Conservation (phyloP, 2,888 invertebrate genomes). For the Amphimallon solstitiale region DNA sequence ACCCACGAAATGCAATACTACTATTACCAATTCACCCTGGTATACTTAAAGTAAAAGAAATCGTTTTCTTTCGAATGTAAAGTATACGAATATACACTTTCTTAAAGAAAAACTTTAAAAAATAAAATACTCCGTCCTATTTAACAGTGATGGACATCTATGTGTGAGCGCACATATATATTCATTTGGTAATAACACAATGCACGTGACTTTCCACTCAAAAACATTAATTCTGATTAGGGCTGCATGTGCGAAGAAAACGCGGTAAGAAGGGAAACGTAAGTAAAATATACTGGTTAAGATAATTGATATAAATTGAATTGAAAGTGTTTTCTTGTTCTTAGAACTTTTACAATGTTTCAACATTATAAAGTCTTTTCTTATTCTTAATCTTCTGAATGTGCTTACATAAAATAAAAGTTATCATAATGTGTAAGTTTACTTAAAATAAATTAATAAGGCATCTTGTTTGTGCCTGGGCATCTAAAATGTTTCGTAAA, state of each 20-base stretch:
- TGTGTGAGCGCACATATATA: constrained; percentile 10
- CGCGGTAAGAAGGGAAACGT: constrained; percentile 1
- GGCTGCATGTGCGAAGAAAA: constrained; percentile 1
- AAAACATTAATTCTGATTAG: constrained; percentile 37
- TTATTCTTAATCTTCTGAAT: not conserved
- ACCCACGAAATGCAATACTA: too few relatives aligned
- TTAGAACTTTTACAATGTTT: constrained; percentile 15
- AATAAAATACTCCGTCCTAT: too few relatives aligned
- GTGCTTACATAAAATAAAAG: too few relatives aligned
- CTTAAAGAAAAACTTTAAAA: too few relatives aligned
- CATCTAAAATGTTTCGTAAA: too few relatives aligned
- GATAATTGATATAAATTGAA: constrained; percentile 33
- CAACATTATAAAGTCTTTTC: not conserved
- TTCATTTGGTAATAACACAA: constrained; percentile 19
- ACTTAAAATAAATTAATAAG: too few relatives aligned
- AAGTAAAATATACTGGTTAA: constrained; percentile 31
- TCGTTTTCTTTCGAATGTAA: too few relatives aligned
- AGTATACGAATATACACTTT: too few relatives aligned
- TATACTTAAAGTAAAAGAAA: too few relatives aligned
- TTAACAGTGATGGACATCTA: not conserved
- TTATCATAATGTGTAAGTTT: too few relatives aligned
- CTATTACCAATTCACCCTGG: too few relatives aligned
- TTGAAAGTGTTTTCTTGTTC: constrained; percentile 9
- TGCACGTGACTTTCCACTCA: constrained; percentile 34
- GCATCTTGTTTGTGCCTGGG: too few relatives aligned